Conservation (phyloP, 2,797 vertebrate genomes). For the Poeciliopsis infans region DNA sequence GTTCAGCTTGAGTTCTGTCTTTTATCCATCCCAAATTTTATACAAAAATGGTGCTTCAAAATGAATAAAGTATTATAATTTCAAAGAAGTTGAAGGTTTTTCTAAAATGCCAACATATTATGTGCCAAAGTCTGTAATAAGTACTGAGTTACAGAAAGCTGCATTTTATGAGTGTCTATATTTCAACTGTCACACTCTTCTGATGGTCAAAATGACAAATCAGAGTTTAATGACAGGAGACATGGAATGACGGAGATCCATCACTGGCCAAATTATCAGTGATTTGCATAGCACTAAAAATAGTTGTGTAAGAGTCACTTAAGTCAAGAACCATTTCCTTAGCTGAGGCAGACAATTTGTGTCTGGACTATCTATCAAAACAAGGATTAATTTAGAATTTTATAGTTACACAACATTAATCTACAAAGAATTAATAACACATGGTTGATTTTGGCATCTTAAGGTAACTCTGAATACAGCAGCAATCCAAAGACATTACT, state of each 20-base stretch:
- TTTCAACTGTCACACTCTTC: slow-evolving; percentile 76
- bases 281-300: slow-evolving; percentile 90
- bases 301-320: slow-evolving; percentile 87
- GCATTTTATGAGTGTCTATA: slow-evolving; percentile 75
- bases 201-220: slow-evolving; percentile 85
- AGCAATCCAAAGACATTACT: not conserved
- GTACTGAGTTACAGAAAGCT: slow-evolving; percentile 56
- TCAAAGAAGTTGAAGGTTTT: not conserved
- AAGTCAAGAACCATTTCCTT: slow-evolving; percentile 85
- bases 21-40: not conserved
- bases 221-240: slow-evolving; percentile 88
- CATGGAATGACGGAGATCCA: slow-evolving; percentile 75
- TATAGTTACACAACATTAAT: slow-evolving; percentile 76
- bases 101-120: slow-evolving; percentile 9
- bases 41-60: not conserved
- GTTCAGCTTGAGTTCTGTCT: not conserved
- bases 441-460: slow-evolving; percentile 57
- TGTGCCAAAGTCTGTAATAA: slow-evolving; percentile 28
- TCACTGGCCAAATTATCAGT: slow-evolving; percentile 82
- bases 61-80: not conserved
- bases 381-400: slow-evolving; percentile 83
- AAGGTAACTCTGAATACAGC: slow-evolving; percentile 13
- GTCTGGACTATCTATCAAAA: slow-evolving; percentile 80
- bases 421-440: slow-evolving; percentile 70
- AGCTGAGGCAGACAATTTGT: slow-evolving; percentile 80